Evolutionary conservation across 2,113 vertebrate genomes (phyloP).

Genomic region (Oryzias melastigma): DNA sequence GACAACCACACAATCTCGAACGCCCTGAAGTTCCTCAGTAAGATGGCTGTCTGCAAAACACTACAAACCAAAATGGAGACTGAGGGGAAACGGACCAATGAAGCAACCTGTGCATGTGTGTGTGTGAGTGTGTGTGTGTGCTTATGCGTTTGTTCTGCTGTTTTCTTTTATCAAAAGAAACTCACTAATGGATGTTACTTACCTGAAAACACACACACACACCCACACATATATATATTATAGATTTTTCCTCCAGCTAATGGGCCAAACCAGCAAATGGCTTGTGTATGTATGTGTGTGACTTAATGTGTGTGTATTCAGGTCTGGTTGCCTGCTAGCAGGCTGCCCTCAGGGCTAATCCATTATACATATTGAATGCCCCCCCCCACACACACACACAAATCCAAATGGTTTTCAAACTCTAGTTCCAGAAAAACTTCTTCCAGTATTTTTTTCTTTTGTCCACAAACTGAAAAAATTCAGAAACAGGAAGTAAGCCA

Average conservation of each 20-base stretch:
- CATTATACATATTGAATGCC: constrained; percentile 59
- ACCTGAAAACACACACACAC: constrained; percentile 31
- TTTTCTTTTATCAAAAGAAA: constrained; percentile 54
- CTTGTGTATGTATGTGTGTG: constrained; percentile 9
- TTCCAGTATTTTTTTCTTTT: not conserved
- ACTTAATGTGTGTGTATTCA: constrained; percentile 12
- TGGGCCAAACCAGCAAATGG: constrained; percentile 42
- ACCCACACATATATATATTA: constrained; percentile 38
- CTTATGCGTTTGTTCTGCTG: constrained; percentile 13
- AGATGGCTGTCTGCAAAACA: too few relatives aligned
- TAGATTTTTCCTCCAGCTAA: constrained; percentile 50
- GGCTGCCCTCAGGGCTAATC: constrained; percentile 59
- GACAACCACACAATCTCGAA: too few relatives aligned
- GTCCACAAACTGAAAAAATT: not conserved
- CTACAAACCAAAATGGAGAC: too few relatives aligned
- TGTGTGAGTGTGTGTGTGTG: constrained; percentile 9
- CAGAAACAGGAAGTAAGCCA: not conserved
- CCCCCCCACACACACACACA: constrained; percentile 16
- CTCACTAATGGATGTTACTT: constrained; percentile 61
- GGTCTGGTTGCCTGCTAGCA: constrained; percentile 28
- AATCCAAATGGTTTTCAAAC: constrained; percentile 32
- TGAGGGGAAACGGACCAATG: too few relatives aligned
- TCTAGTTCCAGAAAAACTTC: constrained; percentile 46
- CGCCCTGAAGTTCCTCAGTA: too few relatives aligned
- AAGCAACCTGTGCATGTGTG: not conserved